Conservation (phyloP, 1,140 invertebrate genomes). For the Acromyrmex echinatior region DNA sequence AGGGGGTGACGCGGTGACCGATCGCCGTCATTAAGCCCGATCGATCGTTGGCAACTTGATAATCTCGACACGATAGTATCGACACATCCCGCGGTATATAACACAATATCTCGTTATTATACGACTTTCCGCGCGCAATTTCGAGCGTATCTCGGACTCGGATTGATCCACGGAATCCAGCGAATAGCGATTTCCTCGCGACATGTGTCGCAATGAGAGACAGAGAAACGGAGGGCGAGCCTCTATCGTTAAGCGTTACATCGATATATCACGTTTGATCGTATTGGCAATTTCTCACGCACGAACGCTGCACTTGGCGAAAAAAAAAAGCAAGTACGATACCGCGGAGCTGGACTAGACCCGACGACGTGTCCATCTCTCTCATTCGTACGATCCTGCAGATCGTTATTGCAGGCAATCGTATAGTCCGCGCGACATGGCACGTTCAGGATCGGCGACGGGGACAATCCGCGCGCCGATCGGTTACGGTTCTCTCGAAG, state of each 20-base stretch:
- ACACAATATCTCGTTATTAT: slow-evolving; percentile 27
- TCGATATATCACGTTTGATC: slow-evolving; percentile 67
- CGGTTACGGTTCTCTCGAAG: slow-evolving; percentile 60
- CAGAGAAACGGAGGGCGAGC: background rate
- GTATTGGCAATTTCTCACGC: slow-evolving; percentile 75
- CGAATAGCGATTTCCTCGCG: slow-evolving; percentile 54
- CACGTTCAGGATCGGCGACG: slow-evolving; percentile 45
- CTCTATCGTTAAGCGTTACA: slow-evolving; percentile 53
- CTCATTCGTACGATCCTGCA: background rate
- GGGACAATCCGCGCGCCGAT: slow-evolving; percentile 71
- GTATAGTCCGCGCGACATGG: slow-evolving; percentile 42
- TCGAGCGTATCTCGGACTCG: slow-evolving; percentile 24
- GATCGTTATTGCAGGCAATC: slow-evolving; percentile 57
- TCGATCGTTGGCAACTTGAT: slow-evolving; percentile 11
- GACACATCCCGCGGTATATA: background rate
- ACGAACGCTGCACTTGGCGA: slow-evolving; percentile 63
- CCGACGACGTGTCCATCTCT: slow-evolving; percentile 4
- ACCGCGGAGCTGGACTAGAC: slow-evolving; percentile 9
- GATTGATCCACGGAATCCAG: background rate
- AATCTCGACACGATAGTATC: slow-evolving; percentile 11
- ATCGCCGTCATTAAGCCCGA: slow-evolving; percentile 50
- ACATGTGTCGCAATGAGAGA: slow-evolving; percentile 45
- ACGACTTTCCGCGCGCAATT: slow-evolving; percentile 13
- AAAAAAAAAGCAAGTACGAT: slow-evolving; percentile 26
- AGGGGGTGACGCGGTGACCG: slow-evolving; percentile 45